These are phyloP conservation scores for Trypoxylon attenuatum DNA, from an alignment of 2,888 invertebrate species.

Conservation along the genomic window DNA sequence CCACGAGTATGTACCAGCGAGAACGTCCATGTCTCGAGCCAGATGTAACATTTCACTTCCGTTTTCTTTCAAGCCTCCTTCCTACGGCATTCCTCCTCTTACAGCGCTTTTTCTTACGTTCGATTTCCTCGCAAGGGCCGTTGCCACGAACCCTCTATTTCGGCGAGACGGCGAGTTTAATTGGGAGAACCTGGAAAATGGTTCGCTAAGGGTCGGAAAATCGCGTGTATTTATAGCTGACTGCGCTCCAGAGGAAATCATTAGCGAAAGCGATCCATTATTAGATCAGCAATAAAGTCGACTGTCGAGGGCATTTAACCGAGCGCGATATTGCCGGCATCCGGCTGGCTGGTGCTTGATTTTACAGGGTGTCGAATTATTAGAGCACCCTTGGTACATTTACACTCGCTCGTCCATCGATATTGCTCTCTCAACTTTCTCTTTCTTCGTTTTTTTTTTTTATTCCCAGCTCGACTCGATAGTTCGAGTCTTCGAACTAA, in stretches of 20 bases:
- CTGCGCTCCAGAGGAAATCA: slow-evolving; percentile 5
- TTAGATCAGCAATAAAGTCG: slow-evolving; percentile 15
- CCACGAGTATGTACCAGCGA: slow-evolving; percentile 25
- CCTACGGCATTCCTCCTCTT: background rate
- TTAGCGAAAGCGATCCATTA: slow-evolving; percentile 24
- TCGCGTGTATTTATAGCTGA: slow-evolving; percentile 38
- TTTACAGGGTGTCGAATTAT: too few relatives aligned
- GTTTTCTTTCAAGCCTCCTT: slow-evolving; percentile 56
- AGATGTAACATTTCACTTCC: slow-evolving; percentile 72
- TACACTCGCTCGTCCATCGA: too few relatives aligned
- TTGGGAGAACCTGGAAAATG: slow-evolving; percentile 36
- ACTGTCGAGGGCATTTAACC: background rate
- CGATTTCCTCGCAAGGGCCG: slow-evolving; percentile 27
- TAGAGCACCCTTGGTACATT: too few relatives aligned
- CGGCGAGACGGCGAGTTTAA: slow-evolving; percentile 40
- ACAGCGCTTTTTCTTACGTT: slow-evolving; percentile 18
- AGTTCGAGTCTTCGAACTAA: too few relatives aligned
- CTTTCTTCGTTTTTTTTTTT: too few relatives aligned
- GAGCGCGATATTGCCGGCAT: too few relatives aligned
- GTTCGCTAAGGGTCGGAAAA: slow-evolving; percentile 25
- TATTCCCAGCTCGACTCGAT: too few relatives aligned
- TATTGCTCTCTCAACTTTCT: too few relatives aligned
- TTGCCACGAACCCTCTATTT: slow-evolving; percentile 2
- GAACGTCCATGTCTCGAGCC: slow-evolving; percentile 62
- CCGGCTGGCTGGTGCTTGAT: too few relatives aligned